Base-by-base conservation (phyloP, 2,113 vertebrate species). In the Uropsilus gracilis region DNA sequence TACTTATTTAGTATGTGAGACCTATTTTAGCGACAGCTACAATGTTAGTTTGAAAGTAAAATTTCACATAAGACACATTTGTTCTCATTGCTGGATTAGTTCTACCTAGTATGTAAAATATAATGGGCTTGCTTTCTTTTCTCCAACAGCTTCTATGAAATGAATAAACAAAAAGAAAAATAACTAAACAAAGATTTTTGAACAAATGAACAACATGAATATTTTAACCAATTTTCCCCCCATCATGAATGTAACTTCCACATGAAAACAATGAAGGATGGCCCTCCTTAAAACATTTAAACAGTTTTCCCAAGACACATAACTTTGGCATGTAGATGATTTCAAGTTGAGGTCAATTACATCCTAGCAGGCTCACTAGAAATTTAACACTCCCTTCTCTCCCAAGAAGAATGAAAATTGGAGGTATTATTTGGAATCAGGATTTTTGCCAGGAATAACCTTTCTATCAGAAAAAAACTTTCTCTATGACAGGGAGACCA, bases 41-140 rank as follows among this genome's bases (percentile, higher is more conserved):
- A 69, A 53, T 17, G 6, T 80, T 22, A 5, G 83, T 69, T 83
- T 87, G 57, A 42, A 30, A 76, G 50, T 68, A 94, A 92, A 87
- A 72, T 87, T 73, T 84, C 71, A 84, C 16, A 7, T 59, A 89
- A 91, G 92, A 59, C n/a, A 66, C 32, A 69, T 88, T 90, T 80
- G 57, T 69, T 86, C n/a, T 81, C 63, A 75, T 85, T 71, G 85
- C 24, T 88, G n/a, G 69, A 71, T 75, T 81, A 59, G 18, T 24
- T 76, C 44, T 88, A 44, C 32, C 32, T 6, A 18, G 18, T 61
- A 77, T 46, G 71, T 87, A 75, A 72, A 34, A 71, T 39, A 66
- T 39, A 61, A 83, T 61, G 50, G 50, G 37, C 53, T 68, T 61
- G 24, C 46, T 50, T 22, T 73, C 13, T 84, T 71, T 68, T 64